Percentiles rank a stretch among this genome's conserved stretches.
Evolutionary conservation across 2,888 invertebrate species (phyloP).

Genomic region (Lepidochrysops patricia): DNA sequence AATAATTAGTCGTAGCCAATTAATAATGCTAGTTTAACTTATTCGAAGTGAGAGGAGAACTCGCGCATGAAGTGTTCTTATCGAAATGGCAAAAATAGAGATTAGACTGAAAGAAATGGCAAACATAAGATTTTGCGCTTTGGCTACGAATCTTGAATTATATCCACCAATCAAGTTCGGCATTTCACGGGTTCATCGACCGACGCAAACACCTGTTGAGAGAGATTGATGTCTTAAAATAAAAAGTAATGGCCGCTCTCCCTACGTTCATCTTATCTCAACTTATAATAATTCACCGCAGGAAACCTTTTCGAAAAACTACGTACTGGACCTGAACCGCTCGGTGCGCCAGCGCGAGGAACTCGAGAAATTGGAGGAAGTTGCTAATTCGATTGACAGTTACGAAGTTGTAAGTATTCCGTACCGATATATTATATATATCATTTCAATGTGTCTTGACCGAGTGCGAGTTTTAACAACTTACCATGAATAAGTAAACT

Average conservation of each 20-base stretch:
- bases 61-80: too few species aligned
- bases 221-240: background rate
- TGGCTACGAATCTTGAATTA: too few species aligned
- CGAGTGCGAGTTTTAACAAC: too few species aligned
- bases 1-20: too few species aligned
- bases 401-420: conserved; percentile 79
- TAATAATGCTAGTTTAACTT: too few species aligned
- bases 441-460: background rate
- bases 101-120: too few species aligned
- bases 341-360: conserved; percentile 53
- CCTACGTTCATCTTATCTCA: background rate
- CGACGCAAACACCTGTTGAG: background rate
- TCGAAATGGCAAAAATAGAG: too few species aligned
- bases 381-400: conserved; percentile 38
- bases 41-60: too few species aligned
- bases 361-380: conserved; percentile 35
- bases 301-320: conserved; percentile 39
- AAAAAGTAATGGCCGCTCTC: background rate
- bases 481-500: too few species aligned
- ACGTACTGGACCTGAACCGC: conserved; percentile 46
- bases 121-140: too few species aligned
- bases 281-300: conserved; percentile 23
- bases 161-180: too few species aligned
- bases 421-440: background rate
- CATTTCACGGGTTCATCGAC: background rate